Conservation (phyloP, 2,113 vertebrate species). For the Chamaea fasciata region DNA sequence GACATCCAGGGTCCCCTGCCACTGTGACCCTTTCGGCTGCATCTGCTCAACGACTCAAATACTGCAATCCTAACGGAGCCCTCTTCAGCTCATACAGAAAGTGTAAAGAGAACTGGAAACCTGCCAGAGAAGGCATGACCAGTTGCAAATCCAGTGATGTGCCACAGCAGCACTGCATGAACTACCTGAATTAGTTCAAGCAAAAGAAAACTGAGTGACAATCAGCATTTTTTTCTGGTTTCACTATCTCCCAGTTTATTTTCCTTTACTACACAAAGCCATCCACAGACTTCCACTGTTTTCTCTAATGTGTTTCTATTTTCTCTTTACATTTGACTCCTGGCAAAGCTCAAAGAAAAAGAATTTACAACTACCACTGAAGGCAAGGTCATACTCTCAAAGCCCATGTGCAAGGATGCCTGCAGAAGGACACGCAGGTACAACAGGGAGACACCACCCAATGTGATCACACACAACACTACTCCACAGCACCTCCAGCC, state of each 20-base stretch:
- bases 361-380: background rate
- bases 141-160: background rate
- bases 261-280: background rate
- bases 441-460: background rate
- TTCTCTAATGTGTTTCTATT: background rate
- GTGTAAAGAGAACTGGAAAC: background rate
- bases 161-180: background rate
- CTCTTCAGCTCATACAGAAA: background rate
- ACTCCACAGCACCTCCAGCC: background rate
- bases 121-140: background rate
- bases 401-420: background rate
- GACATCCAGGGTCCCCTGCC: background rate
- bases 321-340: background rate
- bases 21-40: background rate
- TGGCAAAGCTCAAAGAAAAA: background rate
- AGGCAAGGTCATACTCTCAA: background rate
- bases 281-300: background rate
- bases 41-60: accelerated
- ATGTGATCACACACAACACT: accelerated
- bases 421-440: accelerated
- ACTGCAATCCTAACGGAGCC: background rate
- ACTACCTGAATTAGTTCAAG: background rate
- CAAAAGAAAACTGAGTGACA: background rate
- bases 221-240: background rate
- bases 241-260: background rate